These are phyloP conservation scores for Fabriciana adippe DNA, from an alignment of 2,888 invertebrate species.

Conservation along the genomic window DNA sequence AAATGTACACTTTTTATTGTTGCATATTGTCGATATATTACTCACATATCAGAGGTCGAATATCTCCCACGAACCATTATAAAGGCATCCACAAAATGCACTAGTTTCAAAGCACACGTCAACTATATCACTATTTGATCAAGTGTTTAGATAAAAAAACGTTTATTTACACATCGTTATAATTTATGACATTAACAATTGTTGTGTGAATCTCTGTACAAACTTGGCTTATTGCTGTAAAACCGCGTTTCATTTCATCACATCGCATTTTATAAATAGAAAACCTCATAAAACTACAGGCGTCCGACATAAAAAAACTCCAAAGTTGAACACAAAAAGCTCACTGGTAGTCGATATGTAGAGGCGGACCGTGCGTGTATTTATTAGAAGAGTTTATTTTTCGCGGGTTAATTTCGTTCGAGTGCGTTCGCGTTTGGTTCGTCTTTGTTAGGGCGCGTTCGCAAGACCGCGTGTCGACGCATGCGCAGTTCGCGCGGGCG, in stretches of 20 bases:
- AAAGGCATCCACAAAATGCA: constrained; percentile 16
- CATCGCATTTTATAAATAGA: neutral
- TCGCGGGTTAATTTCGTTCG: constrained; percentile 68
- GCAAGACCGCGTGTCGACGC: constrained; percentile 51
- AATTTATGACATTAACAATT: constrained; percentile 40
- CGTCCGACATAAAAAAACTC: neutral
- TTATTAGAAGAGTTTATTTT: constrained; percentile 47
- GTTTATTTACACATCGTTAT: constrained; percentile 45
- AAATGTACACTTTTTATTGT: neutral
- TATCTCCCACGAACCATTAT: constrained; percentile 78
- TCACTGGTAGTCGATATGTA: neutral
- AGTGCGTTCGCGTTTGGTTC: constrained; percentile 59
- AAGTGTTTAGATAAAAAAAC: constrained; percentile 32
- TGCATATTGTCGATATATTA: constrained; percentile 34
- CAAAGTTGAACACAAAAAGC: neutral
- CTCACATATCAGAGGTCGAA: constrained; percentile 77
- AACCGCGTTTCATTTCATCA: constrained; percentile 65
- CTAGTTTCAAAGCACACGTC: constrained; percentile 19
- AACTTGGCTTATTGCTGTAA: constrained; percentile 68
- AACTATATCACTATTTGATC: constrained; percentile 15
- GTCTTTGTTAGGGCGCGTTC: constrained; percentile 60
- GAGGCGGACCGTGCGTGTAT: neutral
- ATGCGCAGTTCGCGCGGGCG: constrained; percentile 50
- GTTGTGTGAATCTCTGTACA: constrained; percentile 64
- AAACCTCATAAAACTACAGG: neutral